Base-by-base conservation (phyloP, 92 coral and sea anemone genomes). In the Desmophyllum pertusum region DNA sequence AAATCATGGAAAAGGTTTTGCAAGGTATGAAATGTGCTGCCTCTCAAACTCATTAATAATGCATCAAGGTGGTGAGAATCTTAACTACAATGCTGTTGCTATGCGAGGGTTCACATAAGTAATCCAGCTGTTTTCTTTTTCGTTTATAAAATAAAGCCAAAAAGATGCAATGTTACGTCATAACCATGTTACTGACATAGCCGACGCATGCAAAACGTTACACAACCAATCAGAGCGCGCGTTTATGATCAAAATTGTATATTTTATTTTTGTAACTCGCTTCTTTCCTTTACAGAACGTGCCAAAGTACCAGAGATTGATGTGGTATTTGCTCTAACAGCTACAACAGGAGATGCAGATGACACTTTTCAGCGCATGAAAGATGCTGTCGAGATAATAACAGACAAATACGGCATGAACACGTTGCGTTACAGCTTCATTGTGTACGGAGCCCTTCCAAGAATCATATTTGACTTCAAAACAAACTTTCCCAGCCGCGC, bases 241-340 rank as follows among this genome's bases (percentile, higher is more conserved):
- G n/a, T n/a, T n/a, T n/a, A n/a, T n/a, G n/a, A n/a, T n/a, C n/a
- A n/a, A n/a, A n/a, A n/a, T n/a, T n/a, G n/a, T 55, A 23, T 3
- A 23, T 55, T 57, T 25, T n/a, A n/a, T 14, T 8, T 59, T 53
- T 59, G 35, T 25, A 0, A 57, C 33, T 25, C 35, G 1, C 4
- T 8, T 25, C 11, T 79, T 5, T 14, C 65, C 35, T 50, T 79
- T n/a, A 2, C 82, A 91, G 94, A 78, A 63, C 84, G 86, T 43
- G 84, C 92, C 7, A 80, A 79, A 52, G 85, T 83, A 1, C 94
- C 93, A 46, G 81, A 80, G 36, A 87, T 92, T 57, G 98, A 94
- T 37, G 75, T 94, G 86, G 93, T 81, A 51, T 94, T 94, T 35
- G 98, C 98, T 31, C 78, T 94, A 79, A 85, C 93, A 53, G 94